A percentile compares a stretch with the other conserved stretches of the same genome.
Conservation (phyloP, 2,113 vertebrate genomes). For the Apaloderma vittatum region DNA sequence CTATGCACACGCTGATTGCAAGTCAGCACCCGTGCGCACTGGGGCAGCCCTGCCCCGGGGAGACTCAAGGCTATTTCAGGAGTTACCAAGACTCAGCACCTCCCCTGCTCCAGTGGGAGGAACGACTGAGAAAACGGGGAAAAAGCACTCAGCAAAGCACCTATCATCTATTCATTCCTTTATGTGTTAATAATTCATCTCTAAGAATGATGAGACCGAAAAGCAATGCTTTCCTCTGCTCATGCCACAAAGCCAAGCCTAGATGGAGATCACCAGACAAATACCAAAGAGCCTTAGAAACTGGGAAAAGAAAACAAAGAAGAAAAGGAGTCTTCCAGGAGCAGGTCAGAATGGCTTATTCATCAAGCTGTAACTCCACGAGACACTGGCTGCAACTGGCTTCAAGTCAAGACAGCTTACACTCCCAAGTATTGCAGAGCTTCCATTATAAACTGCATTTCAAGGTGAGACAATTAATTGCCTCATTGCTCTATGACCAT, state of each 20-base stretch:
- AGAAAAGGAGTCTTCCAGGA: neutral
- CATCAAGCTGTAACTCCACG: neutral
- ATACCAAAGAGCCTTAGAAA: neutral
- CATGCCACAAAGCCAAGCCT: neutral
- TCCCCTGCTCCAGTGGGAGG: neutral
- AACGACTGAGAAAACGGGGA: neutral
- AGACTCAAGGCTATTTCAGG: neutral
- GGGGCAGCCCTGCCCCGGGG: neutral
- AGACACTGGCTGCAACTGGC: neutral
- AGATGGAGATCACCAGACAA: neutral
- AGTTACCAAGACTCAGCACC: neutral
- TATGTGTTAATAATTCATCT: neutral
- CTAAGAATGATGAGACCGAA: neutral
- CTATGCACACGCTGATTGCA: neutral
- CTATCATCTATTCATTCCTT: neutral
- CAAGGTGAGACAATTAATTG: slow-evolving; percentile 28
- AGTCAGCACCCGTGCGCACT: neutral
- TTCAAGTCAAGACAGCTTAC: neutral
- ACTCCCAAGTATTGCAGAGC: neutral
- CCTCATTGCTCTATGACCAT: slow-evolving; percentile 5
- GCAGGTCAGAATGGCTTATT: neutral
- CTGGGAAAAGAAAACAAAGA: neutral
- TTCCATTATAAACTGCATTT: neutral
- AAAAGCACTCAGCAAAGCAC: neutral
- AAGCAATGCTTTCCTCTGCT: neutral